Evolutionary conservation across 2,113 vertebrate species (phyloP).

Genomic region (Leuciscus idus): DNA sequence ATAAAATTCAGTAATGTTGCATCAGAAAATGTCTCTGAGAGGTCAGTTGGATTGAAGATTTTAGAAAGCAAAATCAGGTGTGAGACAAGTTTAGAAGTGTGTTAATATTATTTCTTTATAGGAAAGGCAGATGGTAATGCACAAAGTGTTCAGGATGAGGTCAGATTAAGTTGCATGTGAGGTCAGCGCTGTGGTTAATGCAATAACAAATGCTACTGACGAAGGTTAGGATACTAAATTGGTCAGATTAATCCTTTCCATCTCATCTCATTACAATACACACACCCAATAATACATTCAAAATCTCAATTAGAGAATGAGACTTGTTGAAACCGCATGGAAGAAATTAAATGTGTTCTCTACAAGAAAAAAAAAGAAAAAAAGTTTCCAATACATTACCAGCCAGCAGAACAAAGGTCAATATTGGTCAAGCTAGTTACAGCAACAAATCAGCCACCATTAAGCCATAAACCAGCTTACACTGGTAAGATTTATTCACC

Average conservation of each 20-base stretch:
- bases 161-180: slow-evolving; percentile 16
- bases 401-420: background rate
- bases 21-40: background rate
- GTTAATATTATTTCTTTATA: background rate
- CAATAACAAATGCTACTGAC: background rate
- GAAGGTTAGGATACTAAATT: background rate
- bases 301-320: background rate
- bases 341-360: background rate
- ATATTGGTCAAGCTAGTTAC: background rate
- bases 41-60: background rate
- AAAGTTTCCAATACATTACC: background rate
- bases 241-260: background rate
- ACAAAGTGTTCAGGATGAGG: background rate
- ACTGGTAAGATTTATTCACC: background rate
- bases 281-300: background rate
- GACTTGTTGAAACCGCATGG: background rate
- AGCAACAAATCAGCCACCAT: background rate
- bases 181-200: background rate
- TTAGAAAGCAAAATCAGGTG: background rate
- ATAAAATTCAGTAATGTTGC: background rate
- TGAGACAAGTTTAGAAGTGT: background rate
- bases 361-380: background rate
- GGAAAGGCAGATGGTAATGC: background rate
- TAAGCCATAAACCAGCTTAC: background rate
- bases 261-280: background rate